Evolutionary conservation across 2,113 vertebrate species (phyloP), one percentile per base, ranked within the genome.

Genomic region (Chaetops frenatus): DNA sequence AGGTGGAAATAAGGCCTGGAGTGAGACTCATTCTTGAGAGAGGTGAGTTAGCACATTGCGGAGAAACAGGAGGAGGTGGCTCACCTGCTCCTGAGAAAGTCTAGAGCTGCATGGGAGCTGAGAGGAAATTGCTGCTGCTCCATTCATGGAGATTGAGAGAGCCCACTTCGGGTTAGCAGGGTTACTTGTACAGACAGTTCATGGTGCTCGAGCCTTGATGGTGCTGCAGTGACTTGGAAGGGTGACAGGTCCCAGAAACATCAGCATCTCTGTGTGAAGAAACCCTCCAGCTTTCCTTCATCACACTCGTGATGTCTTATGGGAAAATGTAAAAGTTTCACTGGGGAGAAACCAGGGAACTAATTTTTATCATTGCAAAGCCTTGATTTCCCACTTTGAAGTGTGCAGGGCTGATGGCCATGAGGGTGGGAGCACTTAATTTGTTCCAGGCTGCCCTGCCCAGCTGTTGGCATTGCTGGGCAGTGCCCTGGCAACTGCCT

Each of bases 331-430:
- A 67, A 80, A 33, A 19, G 4, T 19, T 78, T 81, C 15, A 15
- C 10, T 47, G 22, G 45, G 38, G 58, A 57, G 51, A 72, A 72
- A 47, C 44, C 38, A 18, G 12, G 9, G 14, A 77, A 11, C 15
- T 42, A 8, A 6, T 15, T 81, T 15, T 15, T 3, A 1, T 31
- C 0, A 1, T 9, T 44, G 33, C 64, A 36, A 3, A 6, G 29
- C 12, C 12, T 84, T 38, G 24, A 44, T 54, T 85, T 89, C 21
- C 20, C 24, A 4, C 40, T 77, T 44, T 53, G 81, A 28, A 5
- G 6, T 16, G 40, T 69, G 58, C 27, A 23, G 64, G 47, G 76
- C 76, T 65, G n/a, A 29, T 1, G 8, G 42, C 44, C 22, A 1
- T 44, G 10, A 12, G 28, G 29, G 28, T 67, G 36, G 44, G 61